Conservation (phyloP, 1,140 invertebrate species). For the Panulirus ornatus region DNA sequence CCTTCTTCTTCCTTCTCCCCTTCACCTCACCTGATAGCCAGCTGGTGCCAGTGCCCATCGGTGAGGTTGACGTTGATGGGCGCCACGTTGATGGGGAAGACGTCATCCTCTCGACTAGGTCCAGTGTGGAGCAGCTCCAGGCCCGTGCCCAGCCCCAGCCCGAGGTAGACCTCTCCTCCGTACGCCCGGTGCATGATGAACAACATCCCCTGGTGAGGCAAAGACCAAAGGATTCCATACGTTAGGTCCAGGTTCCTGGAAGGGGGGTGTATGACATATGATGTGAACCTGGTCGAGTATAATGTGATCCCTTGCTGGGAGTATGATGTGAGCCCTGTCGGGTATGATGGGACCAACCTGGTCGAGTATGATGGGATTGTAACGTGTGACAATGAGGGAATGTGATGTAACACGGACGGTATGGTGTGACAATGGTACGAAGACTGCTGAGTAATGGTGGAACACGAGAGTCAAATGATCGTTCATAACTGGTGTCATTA, state of each 20-base stretch:
- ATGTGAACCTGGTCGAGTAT: too few relatives aligned
- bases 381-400: too few relatives aligned
- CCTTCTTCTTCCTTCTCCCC: neutral
- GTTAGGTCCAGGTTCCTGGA: neutral
- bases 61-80: conserved; percentile 63
- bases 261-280: neutral
- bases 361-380: too few relatives aligned
- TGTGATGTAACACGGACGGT: too few relatives aligned
- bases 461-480: too few relatives aligned
- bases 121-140: conserved; percentile 64
- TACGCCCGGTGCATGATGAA: conserved; percentile 67
- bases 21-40: conserved; percentile 51
- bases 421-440: too few relatives aligned
- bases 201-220: conserved; percentile 49
- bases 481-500: too few relatives aligned
- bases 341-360: too few relatives aligned
- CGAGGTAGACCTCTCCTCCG: conserved; percentile 63
- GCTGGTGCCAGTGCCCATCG: conserved; percentile 59
- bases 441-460: too few relatives aligned
- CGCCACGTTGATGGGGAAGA: conserved; percentile 56
- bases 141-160: conserved; percentile 50
- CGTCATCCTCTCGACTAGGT: conserved; percentile 33
- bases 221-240: too few relatives aligned
- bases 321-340: too few relatives aligned
- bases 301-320: too few relatives aligned